These are phyloP conservation scores for Ormyrus labotus DNA, from an alignment of 2,888 invertebrate species.

Conservation along the genomic window DNA sequence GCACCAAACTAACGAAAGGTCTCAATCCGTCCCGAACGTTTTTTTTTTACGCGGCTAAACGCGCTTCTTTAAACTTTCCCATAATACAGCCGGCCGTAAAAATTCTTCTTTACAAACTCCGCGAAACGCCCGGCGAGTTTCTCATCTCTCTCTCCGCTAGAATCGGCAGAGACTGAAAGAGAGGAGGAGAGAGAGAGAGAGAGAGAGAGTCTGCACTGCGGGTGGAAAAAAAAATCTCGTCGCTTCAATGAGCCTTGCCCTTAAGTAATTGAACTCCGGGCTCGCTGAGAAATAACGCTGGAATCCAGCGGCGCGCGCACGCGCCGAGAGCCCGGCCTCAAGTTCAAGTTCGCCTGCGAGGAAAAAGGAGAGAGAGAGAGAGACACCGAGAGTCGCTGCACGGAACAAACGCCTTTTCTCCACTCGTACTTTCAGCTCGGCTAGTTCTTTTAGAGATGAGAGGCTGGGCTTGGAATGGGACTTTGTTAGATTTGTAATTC, in stretches of 20 bases:
- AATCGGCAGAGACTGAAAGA: too few species aligned
- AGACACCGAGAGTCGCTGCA: too few species aligned
- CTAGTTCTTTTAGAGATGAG: not conserved
- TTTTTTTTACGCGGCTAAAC: too few species aligned
- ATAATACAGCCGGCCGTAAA: too few species aligned
- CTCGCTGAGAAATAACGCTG: slow-evolving; percentile 28
- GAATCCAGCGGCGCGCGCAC: slow-evolving; percentile 16
- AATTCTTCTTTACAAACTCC: too few species aligned
- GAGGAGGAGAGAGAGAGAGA: not conserved
- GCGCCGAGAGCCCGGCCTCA: slow-evolving; percentile 9
- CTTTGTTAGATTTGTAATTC: slow-evolving; percentile 22
- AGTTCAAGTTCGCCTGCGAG: slow-evolving; percentile 44
- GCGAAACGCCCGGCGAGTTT: too few species aligned
- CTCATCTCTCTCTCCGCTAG: too few species aligned
- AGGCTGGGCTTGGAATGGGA: not conserved
- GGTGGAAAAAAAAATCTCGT: slow-evolving; percentile 7
- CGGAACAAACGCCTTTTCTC: slow-evolving; percentile 31
- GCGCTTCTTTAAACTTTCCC: too few species aligned
- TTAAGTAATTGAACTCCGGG: slow-evolving; percentile 36
- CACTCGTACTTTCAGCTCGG: not conserved
- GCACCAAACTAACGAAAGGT: too few species aligned
- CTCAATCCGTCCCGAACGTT: too few species aligned
- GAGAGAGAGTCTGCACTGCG: too few species aligned
- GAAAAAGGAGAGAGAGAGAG: not conserved
- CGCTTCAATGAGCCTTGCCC: slow-evolving; percentile 29